These are phyloP conservation scores for Alosa alosa DNA, from an alignment of 2,113 vertebrate species.

Conservation along the genomic window DNA sequence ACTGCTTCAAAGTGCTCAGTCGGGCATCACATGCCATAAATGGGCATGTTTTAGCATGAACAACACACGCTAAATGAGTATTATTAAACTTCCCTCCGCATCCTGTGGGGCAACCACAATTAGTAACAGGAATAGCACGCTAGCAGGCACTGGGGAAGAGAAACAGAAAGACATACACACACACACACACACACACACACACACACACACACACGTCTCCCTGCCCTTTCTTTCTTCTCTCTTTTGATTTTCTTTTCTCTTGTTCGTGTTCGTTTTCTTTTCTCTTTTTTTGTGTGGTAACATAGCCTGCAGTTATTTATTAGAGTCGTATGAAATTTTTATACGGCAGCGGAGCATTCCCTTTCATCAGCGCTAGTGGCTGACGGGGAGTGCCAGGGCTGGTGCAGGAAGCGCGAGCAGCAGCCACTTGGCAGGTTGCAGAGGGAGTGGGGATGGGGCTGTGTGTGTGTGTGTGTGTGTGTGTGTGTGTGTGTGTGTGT, in stretches of 20 bases:
- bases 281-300: neutral
- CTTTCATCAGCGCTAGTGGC: conserved; percentile 49
- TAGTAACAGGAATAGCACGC: neutral
- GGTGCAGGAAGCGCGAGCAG: conserved; percentile 2
- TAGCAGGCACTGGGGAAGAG: neutral
- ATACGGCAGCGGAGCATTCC: conserved; percentile 47
- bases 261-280: neutral
- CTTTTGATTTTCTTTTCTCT: neutral
- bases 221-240: neutral
- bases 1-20: neutral
- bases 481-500: too few species aligned
- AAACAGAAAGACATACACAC: conserved; percentile 10
- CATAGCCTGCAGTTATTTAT: conserved; percentile 51
- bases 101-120: neutral
- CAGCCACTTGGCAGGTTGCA: conserved; percentile 32
- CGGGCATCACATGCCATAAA: neutral
- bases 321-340: conserved; percentile 50
- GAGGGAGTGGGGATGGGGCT: neutral
- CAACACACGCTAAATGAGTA: neutral
- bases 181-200: conserved; percentile 3
- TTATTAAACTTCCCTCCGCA: neutral
- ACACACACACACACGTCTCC: neutral
- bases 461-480: conserved; percentile 14
- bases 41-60: neutral
- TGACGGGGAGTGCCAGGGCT: conserved; percentile 23